Evolutionary conservation across 2,113 vertebrate species (phyloP), one percentile per base, ranked within the genome.

Genomic region (Pseudolaguvia tuberculata): DNA sequence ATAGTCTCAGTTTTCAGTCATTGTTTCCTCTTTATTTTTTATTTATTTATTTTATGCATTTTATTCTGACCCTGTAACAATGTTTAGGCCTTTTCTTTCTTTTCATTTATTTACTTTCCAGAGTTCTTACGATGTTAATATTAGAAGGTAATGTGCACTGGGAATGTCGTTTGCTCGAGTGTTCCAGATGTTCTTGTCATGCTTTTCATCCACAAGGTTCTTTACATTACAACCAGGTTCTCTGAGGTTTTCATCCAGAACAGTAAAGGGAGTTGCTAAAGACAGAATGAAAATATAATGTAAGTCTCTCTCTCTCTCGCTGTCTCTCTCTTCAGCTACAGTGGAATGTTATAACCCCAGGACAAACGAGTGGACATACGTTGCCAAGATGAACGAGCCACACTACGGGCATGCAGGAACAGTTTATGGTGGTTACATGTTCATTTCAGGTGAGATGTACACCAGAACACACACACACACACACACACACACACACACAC

Each of bases 311-410:
- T 18, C 25, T 48, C 50, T 72, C 21, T 7, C n/a, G n/a, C n/a
- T n/a, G n/a, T 50, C 48, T 18, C 11, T 53, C 5, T n/a, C 21
- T 50, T 17, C 86, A 96, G 97, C 96, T 66, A 99, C 97, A 11
- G 96, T 99, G 83, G 97, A 99, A 83, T 98, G 94, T 89, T 99
- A 99, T 87, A 99, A 98, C 83, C 97, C 97, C 67, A 92, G 96
- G 83, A 96, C 94, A 80, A 99, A 98, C 11, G 96, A 98, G 83
- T 99, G 97, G 97, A 96, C 92, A 66, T 99, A 97, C 20, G 97
- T 99, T 15, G 97, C 97, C 70, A 98, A 98, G 89, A 99, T 98
- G 97, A 98, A 92, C 6, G 97, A 99, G 78, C 97, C 97, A 15
- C 97, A 99, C 86, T 99, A 98, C 57, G 96, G 97, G 50, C 96